Base-by-base conservation (phyloP, 2,797 vertebrate genomes). In the Gymnocypris eckloni region DNA sequence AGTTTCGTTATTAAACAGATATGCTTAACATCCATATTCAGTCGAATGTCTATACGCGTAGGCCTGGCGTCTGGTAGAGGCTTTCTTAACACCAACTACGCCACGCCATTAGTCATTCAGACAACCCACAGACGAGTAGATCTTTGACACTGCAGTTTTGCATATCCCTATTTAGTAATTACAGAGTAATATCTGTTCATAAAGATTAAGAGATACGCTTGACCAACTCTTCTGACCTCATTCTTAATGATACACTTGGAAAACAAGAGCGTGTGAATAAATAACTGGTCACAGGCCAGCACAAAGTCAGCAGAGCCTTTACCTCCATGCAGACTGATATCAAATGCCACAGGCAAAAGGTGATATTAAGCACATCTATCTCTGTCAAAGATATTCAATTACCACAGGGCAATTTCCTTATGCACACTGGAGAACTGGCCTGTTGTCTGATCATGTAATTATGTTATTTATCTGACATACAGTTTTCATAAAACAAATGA, bases 351-450 rank as follows among this genome's bases (percentile, higher is more conserved):
- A 52, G 54, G 85, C 78, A 76, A 52, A 85, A 70, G 83, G 78
- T 85, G 61, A 89, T 88, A 93, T 87, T 79, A 90, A 87, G 83
- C 78, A 43, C 33, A 84, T 88, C 86, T 45, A 85, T 87, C 82
- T 66, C 79, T 86, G 90, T 79, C 81, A 61, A 48, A 69, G 70
- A 87, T 85, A 79, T 85, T 84, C 86, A 88, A 83, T 87, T 79
- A 88, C 72, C 54, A 33, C 48, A 56, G 73, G 75, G 52, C 82
- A 79, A 75, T 86, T 88, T 87, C 87, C 71, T 82, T 61, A 82
- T n/a, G 79, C 59, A 80, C 25, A 73, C 77, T 61, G 66, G 33
- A 59, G 70, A 71, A 76, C 70, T 37, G 25, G 22, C 41, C 81
- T 64, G 81, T 77, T 15, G 43, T 80, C 83, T 76, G 77, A 71